phyloP scores from a whole-genome alignment of 2,888 invertebrate genomes.

The Drosophila helvetica region DNA sequence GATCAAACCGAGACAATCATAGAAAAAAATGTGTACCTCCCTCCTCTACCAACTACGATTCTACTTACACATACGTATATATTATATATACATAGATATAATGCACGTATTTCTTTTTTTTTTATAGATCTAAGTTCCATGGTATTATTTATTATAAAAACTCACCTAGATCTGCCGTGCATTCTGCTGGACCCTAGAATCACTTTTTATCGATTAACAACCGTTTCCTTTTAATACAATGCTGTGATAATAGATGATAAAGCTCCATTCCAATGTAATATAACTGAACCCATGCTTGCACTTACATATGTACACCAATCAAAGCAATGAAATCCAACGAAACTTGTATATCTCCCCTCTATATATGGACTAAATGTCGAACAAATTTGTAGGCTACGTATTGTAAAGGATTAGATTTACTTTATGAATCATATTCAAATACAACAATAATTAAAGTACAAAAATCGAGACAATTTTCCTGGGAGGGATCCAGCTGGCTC shows the following conservation, averaged over 20 bases:
- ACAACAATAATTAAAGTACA: conserved; percentile 24
- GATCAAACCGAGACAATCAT: conserved; percentile 7
- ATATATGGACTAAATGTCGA: background rate
- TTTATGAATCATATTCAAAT: conserved; percentile 24
- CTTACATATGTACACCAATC: conserved; percentile 18
- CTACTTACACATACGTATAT: too few relatives aligned
- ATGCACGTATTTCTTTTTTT: conserved; percentile 3
- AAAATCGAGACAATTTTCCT: background rate
- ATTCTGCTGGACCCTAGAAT: conserved; percentile 41
- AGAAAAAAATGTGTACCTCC: background rate
- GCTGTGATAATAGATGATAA: conserved; percentile 69
- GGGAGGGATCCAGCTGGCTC: too few relatives aligned
- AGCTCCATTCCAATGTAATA: conserved; percentile 34
- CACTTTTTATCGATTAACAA: conserved; percentile 22
- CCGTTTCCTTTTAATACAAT: conserved; percentile 69
- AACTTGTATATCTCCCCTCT: conserved; percentile 10
- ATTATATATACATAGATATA: background rate
- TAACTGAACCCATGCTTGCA: conserved; percentile 10
- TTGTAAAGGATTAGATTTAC: conserved; percentile 1
- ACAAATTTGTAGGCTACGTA: background rate
- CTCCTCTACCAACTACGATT: background rate
- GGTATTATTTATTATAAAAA: conserved; percentile 40
- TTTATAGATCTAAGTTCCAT: conserved; percentile 15
- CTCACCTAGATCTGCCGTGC: conserved; percentile 43
- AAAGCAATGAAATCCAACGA: background rate